A percentile compares a stretch with the other conserved stretches of the same genome.
These are phyloP conservation scores for Leptonema lineaticorne DNA, from an alignment of 1,140 invertebrate species.

Conservation along the genomic window DNA sequence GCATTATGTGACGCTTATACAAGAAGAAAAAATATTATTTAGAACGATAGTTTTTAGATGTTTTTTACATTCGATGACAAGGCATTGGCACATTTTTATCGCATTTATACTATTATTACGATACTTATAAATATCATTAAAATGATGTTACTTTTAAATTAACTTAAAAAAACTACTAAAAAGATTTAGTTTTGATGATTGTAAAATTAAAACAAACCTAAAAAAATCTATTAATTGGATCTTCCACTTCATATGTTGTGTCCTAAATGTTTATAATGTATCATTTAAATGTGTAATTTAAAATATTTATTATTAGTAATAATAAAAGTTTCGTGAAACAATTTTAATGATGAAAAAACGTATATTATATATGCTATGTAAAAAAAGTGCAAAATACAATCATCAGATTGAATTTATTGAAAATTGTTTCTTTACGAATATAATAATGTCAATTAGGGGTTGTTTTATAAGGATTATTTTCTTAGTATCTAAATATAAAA, in stretches of 20 bases:
- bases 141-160: neutral
- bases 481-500: neutral
- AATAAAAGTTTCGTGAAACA: neutral
- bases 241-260: neutral
- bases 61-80: neutral
- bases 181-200: neutral
- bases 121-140: no score
- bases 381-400: neutral
- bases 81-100: neutral
- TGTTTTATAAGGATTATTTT: neutral
- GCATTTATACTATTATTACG: neutral
- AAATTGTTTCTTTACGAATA: neutral
- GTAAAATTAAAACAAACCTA: no score
- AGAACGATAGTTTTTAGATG: neutral
- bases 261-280: no score
- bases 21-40: neutral
- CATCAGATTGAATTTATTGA: neutral
- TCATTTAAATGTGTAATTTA: neutral
- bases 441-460: conserved; percentile 1
- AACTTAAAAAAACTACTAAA: neutral
- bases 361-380: neutral
- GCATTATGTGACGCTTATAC: neutral
- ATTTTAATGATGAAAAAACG: no score
- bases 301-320: neutral
- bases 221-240: neutral